Percentiles rank a stretch among this genome's conserved stretches.
Conservation (phyloP, 1,140 invertebrate genomes). For the Musca vetustissima region DNA sequence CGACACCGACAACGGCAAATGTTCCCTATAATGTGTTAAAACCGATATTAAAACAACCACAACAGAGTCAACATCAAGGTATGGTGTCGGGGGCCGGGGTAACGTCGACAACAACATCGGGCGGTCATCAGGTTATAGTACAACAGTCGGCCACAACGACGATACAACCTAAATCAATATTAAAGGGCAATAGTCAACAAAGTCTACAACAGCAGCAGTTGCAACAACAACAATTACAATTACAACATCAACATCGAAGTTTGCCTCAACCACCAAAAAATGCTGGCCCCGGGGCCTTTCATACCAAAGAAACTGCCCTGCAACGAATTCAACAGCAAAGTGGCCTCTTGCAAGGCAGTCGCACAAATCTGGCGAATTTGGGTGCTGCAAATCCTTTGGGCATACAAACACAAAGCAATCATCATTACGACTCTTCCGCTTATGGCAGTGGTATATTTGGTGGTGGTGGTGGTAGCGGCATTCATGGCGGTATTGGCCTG, state of each 20-base stretch:
- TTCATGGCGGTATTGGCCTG: neutral
- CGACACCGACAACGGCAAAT: conserved; percentile 30
- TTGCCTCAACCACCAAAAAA: conserved; percentile 43
- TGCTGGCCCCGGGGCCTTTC: conserved; percentile 36
- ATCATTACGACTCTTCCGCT: neutral
- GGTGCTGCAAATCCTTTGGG: conserved; percentile 18
- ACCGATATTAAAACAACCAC: conserved; percentile 45
- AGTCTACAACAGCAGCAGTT: conserved; percentile 33
- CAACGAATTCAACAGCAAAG: conserved; percentile 48
- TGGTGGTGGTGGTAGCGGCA: conserved; percentile 4
- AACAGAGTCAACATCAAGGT: conserved; percentile 28
- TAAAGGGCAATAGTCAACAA: conserved; percentile 15
- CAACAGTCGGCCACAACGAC: conserved; percentile 18
- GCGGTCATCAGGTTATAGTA: conserved; percentile 9
- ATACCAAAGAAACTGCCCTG: conserved; percentile 40
- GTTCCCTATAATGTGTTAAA: conserved; percentile 41
- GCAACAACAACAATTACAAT: conserved; percentile 17
- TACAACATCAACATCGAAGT: conserved; percentile 33
- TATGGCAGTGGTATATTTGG: neutral
- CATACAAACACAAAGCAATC: conserved; percentile 19
- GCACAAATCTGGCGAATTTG: conserved; percentile 31
- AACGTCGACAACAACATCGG: conserved; percentile 1
- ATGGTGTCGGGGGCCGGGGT: neutral
- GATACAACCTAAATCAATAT: conserved; percentile 17
- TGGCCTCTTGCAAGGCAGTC: conserved; percentile 33